A percentile compares a stretch with the other conserved stretches of the same genome.
Evolutionary conservation across 92 coral and sea anemone species (phyloP).

Genomic region (Ricordea florida): DNA sequence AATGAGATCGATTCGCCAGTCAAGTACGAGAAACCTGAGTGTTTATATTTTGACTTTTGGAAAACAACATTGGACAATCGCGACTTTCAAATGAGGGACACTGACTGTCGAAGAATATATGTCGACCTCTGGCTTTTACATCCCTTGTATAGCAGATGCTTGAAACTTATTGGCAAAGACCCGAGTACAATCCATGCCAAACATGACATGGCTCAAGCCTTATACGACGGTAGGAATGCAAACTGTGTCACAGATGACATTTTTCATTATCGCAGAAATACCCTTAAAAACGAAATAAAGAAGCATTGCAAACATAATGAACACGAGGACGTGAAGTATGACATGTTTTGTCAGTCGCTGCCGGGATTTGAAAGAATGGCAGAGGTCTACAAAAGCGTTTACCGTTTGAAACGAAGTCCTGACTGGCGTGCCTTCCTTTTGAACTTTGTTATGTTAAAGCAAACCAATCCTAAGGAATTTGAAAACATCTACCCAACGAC

Average conservation of each 20-base stretch:
- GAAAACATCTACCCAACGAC: not conserved
- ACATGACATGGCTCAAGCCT: not conserved
- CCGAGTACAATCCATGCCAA: conserved; percentile 15
- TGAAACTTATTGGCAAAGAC: not conserved
- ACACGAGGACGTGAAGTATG: no score
- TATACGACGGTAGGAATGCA: no score
- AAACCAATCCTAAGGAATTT: conserved; percentile 13
- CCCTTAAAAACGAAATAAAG: no score
- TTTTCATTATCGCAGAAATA: no score
- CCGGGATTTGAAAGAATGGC: conserved; percentile 25
- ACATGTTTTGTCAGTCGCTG: conserved; percentile 6
- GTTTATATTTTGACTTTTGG: no score
- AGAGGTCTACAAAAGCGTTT: conserved; percentile 6
- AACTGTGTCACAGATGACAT: no score
- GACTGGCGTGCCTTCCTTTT: conserved; percentile 34
- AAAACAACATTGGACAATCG: no score
- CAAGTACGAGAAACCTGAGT: no score
- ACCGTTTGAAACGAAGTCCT: not conserved
- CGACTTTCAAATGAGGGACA: no score
- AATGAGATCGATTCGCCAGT: no score
- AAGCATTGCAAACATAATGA: no score
- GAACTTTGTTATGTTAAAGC: conserved; percentile 11
- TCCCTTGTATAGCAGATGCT: conserved; percentile 25
- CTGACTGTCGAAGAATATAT: not conserved
- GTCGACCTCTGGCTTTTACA: conserved; percentile 28